Evolutionary conservation across 2,888 invertebrate species (phyloP), one percentile per base, ranked within the genome.

Genomic region (Aphodius sticticus): DNA sequence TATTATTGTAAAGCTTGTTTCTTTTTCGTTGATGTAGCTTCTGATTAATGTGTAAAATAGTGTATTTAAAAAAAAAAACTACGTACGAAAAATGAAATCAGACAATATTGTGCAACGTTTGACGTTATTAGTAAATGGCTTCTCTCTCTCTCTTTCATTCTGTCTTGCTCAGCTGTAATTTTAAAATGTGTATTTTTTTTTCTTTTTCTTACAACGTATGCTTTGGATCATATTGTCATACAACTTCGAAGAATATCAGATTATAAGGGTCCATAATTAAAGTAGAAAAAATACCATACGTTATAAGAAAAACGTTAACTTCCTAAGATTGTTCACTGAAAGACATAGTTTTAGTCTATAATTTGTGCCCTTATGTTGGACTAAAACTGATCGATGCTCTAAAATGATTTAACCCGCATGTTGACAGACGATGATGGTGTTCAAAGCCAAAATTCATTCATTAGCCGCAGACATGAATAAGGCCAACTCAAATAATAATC

Each of bases 281-380:
- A 0, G 53, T 53, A 53, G 53, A 7, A 12, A 12, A 12, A 5
- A 53, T 53, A 53, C 53, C 53, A 70, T 76, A 76, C 69, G 77
- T 77, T 35, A 69, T 77, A 69, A 69, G 77, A 70, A 70, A 72
- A 76, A n/a, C 9, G 7, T 69, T 16, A 6, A n/a, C 5, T 69
- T 38, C 9, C 76, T n/a, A 69, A 16, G 36, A 72, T 72, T 72
- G 15, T 72, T 72, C n/a, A 72, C 16, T 14, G 36, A 16, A 72
- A 69, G 26, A 76, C 12, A 69, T 69, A 76, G 70, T 69, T 69
- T 53, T 53, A 76, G 15, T 35, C 76, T 72, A 16, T 71, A 79
- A 79, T 76, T 78, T 78, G 80, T 80, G 69, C 80, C 80, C 80
- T 78, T 80, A 77, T 80, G 80, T 80, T 38, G 38, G 71, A 70